Base-by-base conservation (phyloP, 2,113 vertebrate genomes). In the Plotosus lineatus region DNA sequence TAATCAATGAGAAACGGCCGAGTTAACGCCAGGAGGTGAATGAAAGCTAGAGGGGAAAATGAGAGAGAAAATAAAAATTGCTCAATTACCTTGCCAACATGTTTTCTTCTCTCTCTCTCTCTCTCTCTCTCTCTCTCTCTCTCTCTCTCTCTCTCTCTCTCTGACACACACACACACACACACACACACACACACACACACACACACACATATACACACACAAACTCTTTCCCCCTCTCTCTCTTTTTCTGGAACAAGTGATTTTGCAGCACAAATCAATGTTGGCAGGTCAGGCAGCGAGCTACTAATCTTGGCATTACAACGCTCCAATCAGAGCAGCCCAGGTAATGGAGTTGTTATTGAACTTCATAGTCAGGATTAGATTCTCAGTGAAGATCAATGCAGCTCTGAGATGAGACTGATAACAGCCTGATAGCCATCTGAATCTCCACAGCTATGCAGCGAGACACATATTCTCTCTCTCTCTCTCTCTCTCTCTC, bases 321-420 rank as follows among this genome's bases (percentile, higher is more conserved):
- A 95, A 94, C 91, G 94, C 95, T 95, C 96, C 96, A 97, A 97
- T 97, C 96, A 96, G 95, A 95, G 93, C 93, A 92, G 93, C 94
- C 90, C 95, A 95, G 96, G 95, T 97, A 97, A 97, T 97, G 95
- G 95, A 97, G 96, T 97, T 96, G 96, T 97, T 97, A 97, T 97
- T 97, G 96, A 97, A 96, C 96, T 97, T 97, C 96, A 97, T 97
- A 96, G 96, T 96, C 95, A 94, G 95, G 96, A 97, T 97, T 97
- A 97, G 96, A 97, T 97, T 96, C 95, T 95, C 94, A 93, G 95
- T 92, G 94, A 95, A 96, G 96, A 97, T 97, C 96, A 97, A 97
- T 97, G 96, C 95, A 88, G 95, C 92, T 90, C 95, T 94, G 95
- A 97, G 95, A 97, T 97, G 95, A 96, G 95, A 96, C 95, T 97